A percentile compares a stretch with the other conserved stretches of the same genome.
Evolutionary conservation across 2,888 invertebrate species (phyloP).

Genomic region (Plebejus melissa): DNA sequence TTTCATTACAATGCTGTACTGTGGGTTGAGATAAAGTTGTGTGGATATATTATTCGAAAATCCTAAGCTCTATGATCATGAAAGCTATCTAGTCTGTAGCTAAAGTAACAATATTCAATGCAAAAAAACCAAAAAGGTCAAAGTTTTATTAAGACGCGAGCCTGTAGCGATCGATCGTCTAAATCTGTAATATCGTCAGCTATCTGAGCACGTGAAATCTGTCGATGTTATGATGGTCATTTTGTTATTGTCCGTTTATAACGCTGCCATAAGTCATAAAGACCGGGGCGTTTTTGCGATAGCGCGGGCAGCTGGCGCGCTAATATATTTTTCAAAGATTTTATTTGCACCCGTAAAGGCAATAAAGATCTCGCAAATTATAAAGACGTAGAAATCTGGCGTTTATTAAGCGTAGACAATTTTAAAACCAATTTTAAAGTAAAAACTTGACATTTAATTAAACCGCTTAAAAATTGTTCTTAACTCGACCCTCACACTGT

Average conservation of each 20-base stretch:
- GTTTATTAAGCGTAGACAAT: background rate
- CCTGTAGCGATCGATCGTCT: background rate
- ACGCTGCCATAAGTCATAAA: constrained; percentile 14
- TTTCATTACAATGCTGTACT: background rate
- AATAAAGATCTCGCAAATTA: background rate
- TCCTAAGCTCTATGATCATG: background rate
- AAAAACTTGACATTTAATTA: no score
- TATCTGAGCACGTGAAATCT: constrained; percentile 14
- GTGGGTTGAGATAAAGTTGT: background rate
- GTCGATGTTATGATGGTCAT: constrained; percentile 16
- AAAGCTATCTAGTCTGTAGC: background rate
- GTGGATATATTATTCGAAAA: background rate
- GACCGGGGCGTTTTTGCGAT: constrained; percentile 3
- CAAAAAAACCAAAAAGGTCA: background rate
- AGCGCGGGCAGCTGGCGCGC: background rate
- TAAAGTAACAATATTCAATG: background rate
- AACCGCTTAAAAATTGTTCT: no score
- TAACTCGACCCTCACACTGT: no score
- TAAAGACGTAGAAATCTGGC: background rate
- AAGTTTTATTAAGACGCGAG: background rate
- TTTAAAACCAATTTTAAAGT: background rate
- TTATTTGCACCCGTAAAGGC: background rate
- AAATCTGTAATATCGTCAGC: constrained; percentile 13
- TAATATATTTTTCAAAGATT: constrained; percentile 10
- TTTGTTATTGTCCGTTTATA: constrained; percentile 18